Conservation (phyloP, 2,888 invertebrate genomes). For the Ormyrus labotus region DNA sequence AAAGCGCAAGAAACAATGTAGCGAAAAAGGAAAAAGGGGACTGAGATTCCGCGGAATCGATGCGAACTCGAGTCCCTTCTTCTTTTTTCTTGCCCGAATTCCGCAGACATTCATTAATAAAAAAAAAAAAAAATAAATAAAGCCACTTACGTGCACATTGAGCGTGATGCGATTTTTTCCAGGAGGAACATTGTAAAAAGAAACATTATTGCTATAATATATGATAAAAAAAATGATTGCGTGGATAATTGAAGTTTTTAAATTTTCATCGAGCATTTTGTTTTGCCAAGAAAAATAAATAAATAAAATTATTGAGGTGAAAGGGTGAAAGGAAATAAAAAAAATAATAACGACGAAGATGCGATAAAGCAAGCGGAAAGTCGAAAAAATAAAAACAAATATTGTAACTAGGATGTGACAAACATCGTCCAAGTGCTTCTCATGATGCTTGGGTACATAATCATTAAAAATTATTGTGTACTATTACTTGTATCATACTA, state of each 20-base stretch:
- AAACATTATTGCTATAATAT: conserved; percentile 42
- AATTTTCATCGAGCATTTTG: conserved; percentile 40
- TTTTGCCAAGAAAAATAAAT: conserved; percentile 30
- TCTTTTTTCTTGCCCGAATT: conserved; percentile 33
- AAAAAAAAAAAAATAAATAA: conserved; percentile 1
- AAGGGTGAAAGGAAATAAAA: conserved; percentile 2
- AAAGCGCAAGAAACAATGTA: conserved; percentile 14
- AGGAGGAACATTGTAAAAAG: conserved; percentile 48
- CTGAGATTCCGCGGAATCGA: conserved; percentile 5
- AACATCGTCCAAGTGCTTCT: conserved; percentile 59
- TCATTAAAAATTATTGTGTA: conserved; percentile 60
- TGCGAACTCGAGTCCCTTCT: conserved; percentile 11
- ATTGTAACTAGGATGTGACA: conserved; percentile 54
- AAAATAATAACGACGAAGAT: conserved; percentile 23
- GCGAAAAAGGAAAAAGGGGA: conserved; percentile 2
- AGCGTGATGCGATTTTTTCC: conserved; percentile 29
- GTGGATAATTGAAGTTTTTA: conserved; percentile 48
- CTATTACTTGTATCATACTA: conserved; percentile 59
- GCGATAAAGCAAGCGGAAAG: conserved; percentile 1
- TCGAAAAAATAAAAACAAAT: conserved; percentile 18
- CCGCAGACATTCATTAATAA: conserved; percentile 6
- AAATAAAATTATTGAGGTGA: conserved; percentile 15
- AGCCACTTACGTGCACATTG: background rate
- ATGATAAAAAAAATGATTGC: conserved; percentile 24
- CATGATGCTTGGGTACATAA: conserved; percentile 60